A percentile compares a stretch with the other conserved stretches of the same genome.
Evolutionary conservation across 2,113 vertebrate genomes (phyloP).

Genomic region (Sclerurus mexicanus): DNA sequence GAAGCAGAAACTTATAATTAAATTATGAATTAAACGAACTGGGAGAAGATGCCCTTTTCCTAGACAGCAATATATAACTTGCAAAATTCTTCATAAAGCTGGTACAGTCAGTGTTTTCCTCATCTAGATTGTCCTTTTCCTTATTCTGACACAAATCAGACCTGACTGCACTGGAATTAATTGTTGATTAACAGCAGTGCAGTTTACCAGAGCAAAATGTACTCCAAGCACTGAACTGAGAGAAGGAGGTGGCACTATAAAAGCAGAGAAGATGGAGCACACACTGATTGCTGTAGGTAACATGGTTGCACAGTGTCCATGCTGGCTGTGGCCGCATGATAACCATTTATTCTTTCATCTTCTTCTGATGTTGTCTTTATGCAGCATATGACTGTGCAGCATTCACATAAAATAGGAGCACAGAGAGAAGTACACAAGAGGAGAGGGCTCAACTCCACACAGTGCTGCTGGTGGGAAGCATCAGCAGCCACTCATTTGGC

Average conservation of each 20-base stretch:
- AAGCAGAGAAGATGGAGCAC: neutral
- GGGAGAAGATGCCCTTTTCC: neutral
- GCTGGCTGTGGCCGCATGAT: neutral
- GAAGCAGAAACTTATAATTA: neutral
- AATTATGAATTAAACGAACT: neutral
- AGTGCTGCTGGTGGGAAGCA: neutral
- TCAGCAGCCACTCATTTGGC: neutral
- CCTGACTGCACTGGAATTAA: neutral
- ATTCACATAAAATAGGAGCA: neutral
- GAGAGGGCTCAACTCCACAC: accelerated
- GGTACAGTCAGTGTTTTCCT: neutral
- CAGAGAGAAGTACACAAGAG: neutral
- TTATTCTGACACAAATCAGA: neutral
- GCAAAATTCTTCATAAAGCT: neutral
- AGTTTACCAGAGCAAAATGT: neutral
- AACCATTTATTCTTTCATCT: neutral
- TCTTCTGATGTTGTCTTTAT: neutral
- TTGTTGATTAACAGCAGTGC: neutral
- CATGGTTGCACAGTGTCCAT: neutral
- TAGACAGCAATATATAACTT: neutral
- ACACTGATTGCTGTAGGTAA: neutral
- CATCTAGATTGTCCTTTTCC: neutral
- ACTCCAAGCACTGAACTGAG: neutral
- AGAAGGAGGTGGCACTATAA: neutral
- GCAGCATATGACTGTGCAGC: accelerated